These are phyloP conservation scores for Lagodon rhomboides DNA, from an alignment of 2,797 vertebrate species.

Conservation along the genomic window DNA sequence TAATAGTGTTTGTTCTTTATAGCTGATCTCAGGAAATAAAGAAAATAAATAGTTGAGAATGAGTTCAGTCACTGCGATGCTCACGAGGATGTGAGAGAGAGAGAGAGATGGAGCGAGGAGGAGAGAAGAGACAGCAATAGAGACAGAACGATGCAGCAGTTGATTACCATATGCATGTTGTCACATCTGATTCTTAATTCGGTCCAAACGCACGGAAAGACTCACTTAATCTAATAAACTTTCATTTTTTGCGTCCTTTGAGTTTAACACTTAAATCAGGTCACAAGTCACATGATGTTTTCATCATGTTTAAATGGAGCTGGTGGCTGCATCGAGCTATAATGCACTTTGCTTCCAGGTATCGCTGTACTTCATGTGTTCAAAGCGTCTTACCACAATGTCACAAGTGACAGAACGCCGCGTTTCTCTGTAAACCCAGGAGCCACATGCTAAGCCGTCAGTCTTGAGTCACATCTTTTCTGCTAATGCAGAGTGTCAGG, in stretches of 20 bases:
- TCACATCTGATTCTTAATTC: neutral
- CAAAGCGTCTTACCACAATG: conserved; percentile 47
- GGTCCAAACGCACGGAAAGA: neutral
- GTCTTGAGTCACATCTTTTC: conserved; percentile 53
- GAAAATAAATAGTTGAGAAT: conserved; percentile 85
- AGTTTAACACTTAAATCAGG: conserved; percentile 24
- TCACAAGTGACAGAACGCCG: conserved; percentile 52
- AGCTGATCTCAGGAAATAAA: conserved; percentile 89
- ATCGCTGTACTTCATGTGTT: conserved; percentile 38
- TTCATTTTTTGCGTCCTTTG: conserved; percentile 4
- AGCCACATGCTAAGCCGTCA: conserved; percentile 63
- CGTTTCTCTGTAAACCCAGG: conserved; percentile 57
- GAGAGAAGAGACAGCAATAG: conserved; percentile 22
- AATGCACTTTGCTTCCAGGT: conserved; percentile 51
- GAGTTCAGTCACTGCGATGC: conserved; percentile 74
- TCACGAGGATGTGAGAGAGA: conserved; percentile 52
- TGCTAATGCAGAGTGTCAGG: conserved; percentile 71
- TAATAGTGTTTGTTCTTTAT: conserved; percentile 91
- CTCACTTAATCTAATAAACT: conserved; percentile 15
- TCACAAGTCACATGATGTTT: conserved; percentile 50
- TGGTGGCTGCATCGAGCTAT: conserved; percentile 11
- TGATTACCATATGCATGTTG: conserved; percentile 7
- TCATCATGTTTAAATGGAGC: conserved; percentile 27
- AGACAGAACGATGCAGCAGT: conserved; percentile 36
- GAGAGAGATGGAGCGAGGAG: conserved; percentile 53